Conservation (phyloP, 2,113 vertebrate species). For the Shinisaurus crocodilurus region DNA sequence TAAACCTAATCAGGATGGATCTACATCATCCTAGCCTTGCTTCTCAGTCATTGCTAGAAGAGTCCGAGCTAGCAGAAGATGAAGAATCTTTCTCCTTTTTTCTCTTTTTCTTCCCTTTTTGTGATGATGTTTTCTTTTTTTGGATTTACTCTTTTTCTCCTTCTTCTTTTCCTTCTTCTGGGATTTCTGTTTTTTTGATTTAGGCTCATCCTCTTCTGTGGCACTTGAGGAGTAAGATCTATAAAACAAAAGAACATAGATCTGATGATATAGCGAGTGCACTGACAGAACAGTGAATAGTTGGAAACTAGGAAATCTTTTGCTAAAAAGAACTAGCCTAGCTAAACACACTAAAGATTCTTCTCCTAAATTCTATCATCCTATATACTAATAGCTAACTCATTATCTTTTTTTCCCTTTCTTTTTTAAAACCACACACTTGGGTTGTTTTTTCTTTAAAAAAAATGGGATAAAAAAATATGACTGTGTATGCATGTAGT, state of each 20-base stretch:
- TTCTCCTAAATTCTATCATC: background rate
- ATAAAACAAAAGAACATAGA: slow-evolving; percentile 37
- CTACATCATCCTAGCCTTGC: slow-evolving; percentile 37
- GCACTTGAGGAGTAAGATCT: slow-evolving; percentile 85
- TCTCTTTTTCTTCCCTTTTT: slow-evolving; percentile 87
- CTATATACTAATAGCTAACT: background rate
- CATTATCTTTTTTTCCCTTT: too few species aligned
- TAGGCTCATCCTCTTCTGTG: slow-evolving; percentile 81
- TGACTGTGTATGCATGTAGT: too few species aligned
- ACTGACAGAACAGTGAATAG: too few species aligned
- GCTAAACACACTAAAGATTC: slow-evolving; percentile 12
- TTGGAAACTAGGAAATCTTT: background rate
- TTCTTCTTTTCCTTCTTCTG: slow-evolving; percentile 93
- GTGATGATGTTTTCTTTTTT: slow-evolving; percentile 84
- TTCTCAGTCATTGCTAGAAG: slow-evolving; percentile 85
- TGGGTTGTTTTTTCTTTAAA: too few species aligned
- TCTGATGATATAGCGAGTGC: background rate
- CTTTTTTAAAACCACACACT: too few species aligned
- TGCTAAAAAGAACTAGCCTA: background rate
- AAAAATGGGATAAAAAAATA: too few species aligned
- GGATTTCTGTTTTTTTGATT: slow-evolving; percentile 90
- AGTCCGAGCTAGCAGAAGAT: slow-evolving; percentile 81
- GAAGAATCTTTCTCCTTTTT: slow-evolving; percentile 79
- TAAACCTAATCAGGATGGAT: slow-evolving; percentile 52
- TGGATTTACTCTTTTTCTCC: slow-evolving; percentile 85